These are phyloP conservation scores for Gasterosteus aculeatus DNA, from an alignment of 2,113 vertebrate genomes.

Conservation along the genomic window DNA sequence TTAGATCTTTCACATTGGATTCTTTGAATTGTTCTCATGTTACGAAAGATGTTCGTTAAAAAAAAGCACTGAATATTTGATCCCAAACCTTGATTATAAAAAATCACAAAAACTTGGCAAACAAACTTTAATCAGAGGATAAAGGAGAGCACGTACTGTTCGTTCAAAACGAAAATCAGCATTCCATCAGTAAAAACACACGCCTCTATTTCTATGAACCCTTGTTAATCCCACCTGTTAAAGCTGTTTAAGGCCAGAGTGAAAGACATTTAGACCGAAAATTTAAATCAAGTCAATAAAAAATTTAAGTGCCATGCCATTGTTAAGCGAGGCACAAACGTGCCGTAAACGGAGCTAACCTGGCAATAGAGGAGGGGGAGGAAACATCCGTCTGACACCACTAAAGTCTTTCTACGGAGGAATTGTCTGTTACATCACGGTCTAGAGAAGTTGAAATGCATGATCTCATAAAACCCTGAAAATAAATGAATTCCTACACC, in stretches of 20 bases:
- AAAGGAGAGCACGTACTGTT: constrained; percentile 25
- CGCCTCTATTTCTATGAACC: constrained; percentile 16
- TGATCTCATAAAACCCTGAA: neutral
- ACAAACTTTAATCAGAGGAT: constrained; percentile 58
- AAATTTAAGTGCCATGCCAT: constrained; percentile 32
- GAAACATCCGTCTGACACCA: constrained; percentile 1
- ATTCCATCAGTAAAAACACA: constrained; percentile 26
- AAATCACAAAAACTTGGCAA: constrained; percentile 25
- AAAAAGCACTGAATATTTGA: constrained; percentile 13
- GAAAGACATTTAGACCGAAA: constrained; percentile 38
- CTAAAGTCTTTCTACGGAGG: neutral
- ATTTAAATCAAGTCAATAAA: constrained; percentile 20
- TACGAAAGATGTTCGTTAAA: neutral
- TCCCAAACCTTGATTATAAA: constrained; percentile 19
- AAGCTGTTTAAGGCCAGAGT: constrained; percentile 57
- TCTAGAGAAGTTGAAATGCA: constrained; percentile 20
- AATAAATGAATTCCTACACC: neutral
- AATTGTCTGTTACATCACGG: constrained; percentile 16
- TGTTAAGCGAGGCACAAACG: constrained; percentile 47
- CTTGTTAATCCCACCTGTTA: constrained; percentile 31
- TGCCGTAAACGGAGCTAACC: constrained; percentile 37
- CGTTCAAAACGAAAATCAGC: constrained; percentile 23
- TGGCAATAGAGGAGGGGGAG: constrained; percentile 6
- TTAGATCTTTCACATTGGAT: constrained; percentile 40
- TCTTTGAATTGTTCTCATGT: constrained; percentile 18